Percentiles rank a stretch among this genome's conserved stretches.
Evolutionary conservation across 2,888 invertebrate species (phyloP).

Genomic region (Resseliella maxima): DNA sequence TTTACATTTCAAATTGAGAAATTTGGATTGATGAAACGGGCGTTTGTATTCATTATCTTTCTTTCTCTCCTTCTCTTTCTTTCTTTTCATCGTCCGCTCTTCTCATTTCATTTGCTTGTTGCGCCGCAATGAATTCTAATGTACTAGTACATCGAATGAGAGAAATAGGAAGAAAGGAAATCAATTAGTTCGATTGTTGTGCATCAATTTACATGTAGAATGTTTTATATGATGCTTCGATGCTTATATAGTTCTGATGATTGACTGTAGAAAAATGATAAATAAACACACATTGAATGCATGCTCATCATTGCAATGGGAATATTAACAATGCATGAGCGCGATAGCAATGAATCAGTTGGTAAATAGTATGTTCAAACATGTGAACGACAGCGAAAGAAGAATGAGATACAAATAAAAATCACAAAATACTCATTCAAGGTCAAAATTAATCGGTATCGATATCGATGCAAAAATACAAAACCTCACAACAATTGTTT

Average conservation of each 20-base stretch:
- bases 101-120: not conserved
- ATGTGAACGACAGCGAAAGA: not conserved
- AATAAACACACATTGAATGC: not conserved
- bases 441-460: conserved; percentile 31
- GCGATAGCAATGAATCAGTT: not conserved
- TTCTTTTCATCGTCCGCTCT: too few species aligned
- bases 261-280: not conserved
- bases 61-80: too few species aligned
- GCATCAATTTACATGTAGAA: conserved; percentile 19
- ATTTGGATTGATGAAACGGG: too few species aligned
- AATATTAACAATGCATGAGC: not conserved
- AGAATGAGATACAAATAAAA: not conserved
- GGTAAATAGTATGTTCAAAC: not conserved
- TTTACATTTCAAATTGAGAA: not conserved
- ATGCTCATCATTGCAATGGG: not conserved
- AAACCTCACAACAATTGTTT: not conserved
- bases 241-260: not conserved
- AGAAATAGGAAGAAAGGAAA: conserved; percentile 34
- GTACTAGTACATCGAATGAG: not conserved
- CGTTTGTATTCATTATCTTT: too few species aligned
- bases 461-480: not conserved
- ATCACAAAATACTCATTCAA: not conserved
- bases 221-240: not conserved
- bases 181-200: conserved; percentile 22
- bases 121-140: not conserved